Evolutionary conservation across 2,888 invertebrate species (phyloP).

Genomic region (Tipula lateralis): DNA sequence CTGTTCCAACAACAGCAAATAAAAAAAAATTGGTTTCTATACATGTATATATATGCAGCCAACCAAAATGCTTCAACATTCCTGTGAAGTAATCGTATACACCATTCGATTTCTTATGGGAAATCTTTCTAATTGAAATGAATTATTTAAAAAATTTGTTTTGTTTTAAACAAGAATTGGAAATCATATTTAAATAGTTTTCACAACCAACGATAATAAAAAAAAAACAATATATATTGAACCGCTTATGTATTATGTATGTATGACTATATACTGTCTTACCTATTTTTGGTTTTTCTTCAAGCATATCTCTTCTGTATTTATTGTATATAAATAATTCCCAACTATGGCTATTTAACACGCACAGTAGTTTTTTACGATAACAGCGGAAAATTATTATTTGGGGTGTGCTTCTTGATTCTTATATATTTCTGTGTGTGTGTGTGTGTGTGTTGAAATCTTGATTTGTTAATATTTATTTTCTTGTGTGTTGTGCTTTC

Average conservation of each 20-base stretch:
- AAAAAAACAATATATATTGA: background rate
- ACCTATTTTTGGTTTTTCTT: background rate
- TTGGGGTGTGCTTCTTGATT: background rate
- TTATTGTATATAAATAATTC: background rate
- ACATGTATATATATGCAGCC: too few relatives aligned
- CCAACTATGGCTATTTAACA: background rate
- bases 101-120: background rate
- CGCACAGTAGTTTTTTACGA: background rate
- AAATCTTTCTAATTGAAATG: conserved; percentile 11
- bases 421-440: background rate
- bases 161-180: background rate
- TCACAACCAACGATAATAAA: background rate
- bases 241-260: background rate
- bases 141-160: background rate
- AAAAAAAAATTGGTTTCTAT: background rate
- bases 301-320: background rate
- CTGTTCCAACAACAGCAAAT: background rate
- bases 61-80: background rate
- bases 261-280: background rate
- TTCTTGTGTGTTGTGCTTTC: background rate
- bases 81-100: background rate
- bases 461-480: background rate
- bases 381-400: background rate
- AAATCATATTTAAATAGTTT: background rate
- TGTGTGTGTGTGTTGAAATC: background rate